These are phyloP conservation scores for Drosophila tristis DNA, from an alignment of 1,140 invertebrate genomes.

Conservation along the genomic window DNA sequence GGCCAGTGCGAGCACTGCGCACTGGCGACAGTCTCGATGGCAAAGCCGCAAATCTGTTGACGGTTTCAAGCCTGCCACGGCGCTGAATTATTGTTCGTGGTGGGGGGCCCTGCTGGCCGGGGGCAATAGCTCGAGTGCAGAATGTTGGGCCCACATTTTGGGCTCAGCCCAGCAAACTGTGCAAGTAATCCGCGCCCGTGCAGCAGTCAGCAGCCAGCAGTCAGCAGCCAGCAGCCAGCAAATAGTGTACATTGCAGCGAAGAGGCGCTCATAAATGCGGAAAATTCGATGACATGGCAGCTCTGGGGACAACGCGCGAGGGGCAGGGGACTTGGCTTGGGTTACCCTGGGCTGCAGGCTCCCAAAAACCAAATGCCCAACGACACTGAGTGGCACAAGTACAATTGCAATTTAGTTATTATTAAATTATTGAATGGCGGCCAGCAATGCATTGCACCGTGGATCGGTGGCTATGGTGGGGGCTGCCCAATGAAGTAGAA, in stretches of 20 bases:
- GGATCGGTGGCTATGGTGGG: neutral
- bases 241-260: conserved; percentile 10
- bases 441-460: conserved; percentile 25
- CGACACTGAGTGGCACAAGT: conserved; percentile 12
- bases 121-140: no score
- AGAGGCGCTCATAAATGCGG: conserved; percentile 37
- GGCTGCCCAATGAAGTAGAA: no score
- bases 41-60: no score
- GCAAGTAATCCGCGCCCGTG: conserved; percentile 8
- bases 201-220: neutral
- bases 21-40: no score
- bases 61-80: no score
- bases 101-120: no score
- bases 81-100: no score
- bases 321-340: no score
- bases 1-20: no score
- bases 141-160: no score
- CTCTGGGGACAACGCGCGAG: neutral
- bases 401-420: conserved; percentile 39
- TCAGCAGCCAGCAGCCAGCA: neutral
- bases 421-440: conserved; percentile 29
- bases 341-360: neutral
- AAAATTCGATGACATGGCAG: conserved; percentile 57
- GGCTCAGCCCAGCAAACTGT: no score
- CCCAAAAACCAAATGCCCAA: conserved; percentile 31